Base-by-base conservation (phyloP, 2,888 invertebrate species). In the Crematogaster levior region DNA sequence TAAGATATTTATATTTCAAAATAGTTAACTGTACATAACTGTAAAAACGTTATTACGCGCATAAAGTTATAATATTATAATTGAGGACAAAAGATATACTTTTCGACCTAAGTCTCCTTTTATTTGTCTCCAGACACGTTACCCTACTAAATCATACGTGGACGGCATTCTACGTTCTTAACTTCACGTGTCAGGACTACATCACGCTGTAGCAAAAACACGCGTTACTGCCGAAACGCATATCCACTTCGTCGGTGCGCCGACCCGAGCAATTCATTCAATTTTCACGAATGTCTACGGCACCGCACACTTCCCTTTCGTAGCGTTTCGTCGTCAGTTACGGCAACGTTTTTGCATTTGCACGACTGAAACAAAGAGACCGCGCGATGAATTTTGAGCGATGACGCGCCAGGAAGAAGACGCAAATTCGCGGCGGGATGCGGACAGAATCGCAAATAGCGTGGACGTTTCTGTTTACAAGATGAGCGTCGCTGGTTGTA, bases 401-500 rank as follows among this genome's bases (percentile, higher is more conserved):
- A 77, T 83, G 83, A 56, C 72, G 56, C 68, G 79, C 73, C 68
- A 81, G 80, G 82, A 84, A 82, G 68, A 80, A 72, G 66, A 83
- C 51, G 80, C 63, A 81, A 75, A 77, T 83, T 65, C 72, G 63
- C 46, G 60, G 34, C 30, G 74, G 66, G 63, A 66, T 63, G 79
- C 75, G 81, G 81, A 68, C 70, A 53, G 85, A 83, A 84, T 82
- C 85, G 90, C 83, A 81, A 75, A 63, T 80, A 83, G 75, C 48
- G 60, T 53, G 79, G 81, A 80, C 84, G 79, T 83, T 84, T 86
- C 88, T 89, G 87, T 91, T 91, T 90, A 92, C 90, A 91, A 92
- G 90, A 93, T 92, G 93, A 93, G 91, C 90, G 92, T 91, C 92
- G 89, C 88, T 90, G 92, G 91, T 88, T 91, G 91, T 93, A 93